phyloP scores from a whole-genome alignment of 2,797 vertebrate genomes.

The Fringilla coelebs region DNA sequence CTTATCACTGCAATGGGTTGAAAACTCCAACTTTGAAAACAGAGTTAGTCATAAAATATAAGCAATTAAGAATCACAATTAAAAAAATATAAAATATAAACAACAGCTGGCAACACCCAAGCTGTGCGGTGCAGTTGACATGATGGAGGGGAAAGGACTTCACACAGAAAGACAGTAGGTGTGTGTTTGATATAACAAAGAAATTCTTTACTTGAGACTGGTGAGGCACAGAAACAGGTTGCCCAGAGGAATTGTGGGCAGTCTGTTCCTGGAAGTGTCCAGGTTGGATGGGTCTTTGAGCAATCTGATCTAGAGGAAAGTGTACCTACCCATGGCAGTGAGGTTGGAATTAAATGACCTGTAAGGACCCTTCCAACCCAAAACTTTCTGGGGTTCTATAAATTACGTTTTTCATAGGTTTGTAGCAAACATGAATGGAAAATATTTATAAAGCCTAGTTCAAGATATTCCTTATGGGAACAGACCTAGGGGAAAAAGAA shows the following conservation, averaged over 20 bases:
- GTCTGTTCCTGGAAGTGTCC: accelerated
- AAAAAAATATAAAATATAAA: background rate
- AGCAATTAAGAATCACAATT: background rate
- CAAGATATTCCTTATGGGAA: background rate
- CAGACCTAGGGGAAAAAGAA: background rate
- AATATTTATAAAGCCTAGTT: background rate
- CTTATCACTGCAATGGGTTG: background rate
- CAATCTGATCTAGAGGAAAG: background rate
- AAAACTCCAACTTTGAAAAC: background rate
- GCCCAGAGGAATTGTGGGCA: background rate
- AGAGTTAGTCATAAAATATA: background rate
- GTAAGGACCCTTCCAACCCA: background rate
- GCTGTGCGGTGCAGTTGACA: background rate
- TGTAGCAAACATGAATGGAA: background rate
- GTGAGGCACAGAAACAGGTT: accelerated
- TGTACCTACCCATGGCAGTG: background rate
- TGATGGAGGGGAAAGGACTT: background rate
- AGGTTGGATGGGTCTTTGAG: background rate
- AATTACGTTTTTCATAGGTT: background rate
- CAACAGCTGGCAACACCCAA: background rate
- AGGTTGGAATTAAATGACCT: background rate
- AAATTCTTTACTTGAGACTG: background rate
- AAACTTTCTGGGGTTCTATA: accelerated
- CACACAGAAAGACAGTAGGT: background rate
- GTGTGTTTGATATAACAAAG: background rate